A percentile compares a stretch with the other conserved stretches of the same genome.
phyloP scores from a whole-genome alignment of 2,797 vertebrate species.

The Benthosema pterotum region DNA sequence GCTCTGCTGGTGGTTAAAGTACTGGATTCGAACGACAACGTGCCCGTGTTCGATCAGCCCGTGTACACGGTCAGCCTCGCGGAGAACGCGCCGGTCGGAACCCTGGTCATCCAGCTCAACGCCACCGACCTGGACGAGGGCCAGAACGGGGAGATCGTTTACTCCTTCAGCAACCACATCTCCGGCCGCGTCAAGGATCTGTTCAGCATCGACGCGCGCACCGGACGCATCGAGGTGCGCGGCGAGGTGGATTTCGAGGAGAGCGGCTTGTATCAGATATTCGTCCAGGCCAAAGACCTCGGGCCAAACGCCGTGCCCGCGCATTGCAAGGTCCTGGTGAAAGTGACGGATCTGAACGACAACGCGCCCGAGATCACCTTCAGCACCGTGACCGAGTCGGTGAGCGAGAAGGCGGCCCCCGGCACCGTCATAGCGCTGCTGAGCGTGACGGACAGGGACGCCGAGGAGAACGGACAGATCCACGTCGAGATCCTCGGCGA shows the following conservation, averaged over 20 bases:
- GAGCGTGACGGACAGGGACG: slow-evolving; percentile 93
- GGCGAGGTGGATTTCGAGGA: slow-evolving; percentile 96
- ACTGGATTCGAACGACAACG: slow-evolving; percentile 96
- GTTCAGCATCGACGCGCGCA: slow-evolving; percentile 89
- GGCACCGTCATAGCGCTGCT: slow-evolving; percentile 95
- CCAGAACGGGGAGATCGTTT: slow-evolving; percentile 92
- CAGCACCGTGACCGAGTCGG: slow-evolving; percentile 94
- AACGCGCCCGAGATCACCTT: slow-evolving; percentile 96
- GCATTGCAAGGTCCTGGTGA: slow-evolving; percentile 95
- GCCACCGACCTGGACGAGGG: slow-evolving; percentile 96
- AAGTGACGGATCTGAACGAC: slow-evolving; percentile 91
- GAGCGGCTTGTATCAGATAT: slow-evolving; percentile 91
- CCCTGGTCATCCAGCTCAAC: slow-evolving; percentile 93
- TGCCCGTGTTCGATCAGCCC: slow-evolving; percentile 93
- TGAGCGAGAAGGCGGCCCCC: slow-evolving; percentile 91
- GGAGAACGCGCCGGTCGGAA: slow-evolving; percentile 92
- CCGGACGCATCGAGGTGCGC: slow-evolving; percentile 91
- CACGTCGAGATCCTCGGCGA: slow-evolving; percentile 93
- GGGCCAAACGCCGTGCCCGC: slow-evolving; percentile 96
- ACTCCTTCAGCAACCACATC: slow-evolving; percentile 96
- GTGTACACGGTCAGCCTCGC: slow-evolving; percentile 91
- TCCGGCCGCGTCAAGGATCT: slow-evolving; percentile 90
- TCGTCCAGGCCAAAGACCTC: slow-evolving; percentile 96
- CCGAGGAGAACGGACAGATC: slow-evolving; percentile 93
- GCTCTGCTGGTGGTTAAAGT: slow-evolving; percentile 94